Evolutionary conservation across 2,113 vertebrate genomes (phyloP), one percentile per base, ranked within the genome.

Genomic region (Pristiophorus japonicus): DNA sequence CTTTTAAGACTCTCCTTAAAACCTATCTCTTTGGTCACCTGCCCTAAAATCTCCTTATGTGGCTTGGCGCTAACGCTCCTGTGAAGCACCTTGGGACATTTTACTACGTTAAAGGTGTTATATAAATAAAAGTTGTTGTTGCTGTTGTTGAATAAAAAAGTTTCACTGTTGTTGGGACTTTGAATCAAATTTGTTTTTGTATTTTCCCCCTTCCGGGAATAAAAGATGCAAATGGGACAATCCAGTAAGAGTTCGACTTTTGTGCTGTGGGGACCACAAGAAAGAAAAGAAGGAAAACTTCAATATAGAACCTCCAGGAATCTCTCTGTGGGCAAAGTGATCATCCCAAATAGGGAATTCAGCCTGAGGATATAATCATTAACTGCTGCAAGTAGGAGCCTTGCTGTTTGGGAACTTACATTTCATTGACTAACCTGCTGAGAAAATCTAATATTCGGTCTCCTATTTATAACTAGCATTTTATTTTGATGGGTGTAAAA

Each of bases 281-380:
- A 96, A 96, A 90, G 97, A 97, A 95, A 97, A 96, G 12, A 97
- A 97, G 20, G 97, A 97, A 62, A 97, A 97, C 96, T 98, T 98
- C 88, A 98, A 97, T 90, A 97, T 97, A 88, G 97, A 98, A 95
- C 96, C 96, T 97, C 0, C 96, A 0, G 91, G 3, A 18, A 30
- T 96, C 97, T 88, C 97, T 98, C 91, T 95, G 97, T 95, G 97
- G 97, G 0, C 55, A 97, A 96, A 97, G 96, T 0, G 97, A 98
- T 65, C 98, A 98, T 95, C 96, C 97, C n/a, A 98, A 98, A 96
- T 97, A 98, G 96, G 97, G 97, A 96, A 97, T 98, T 96, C 96
- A 96, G 63, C 97, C 97, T 3, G 97, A 98, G 96, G 97, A 97
- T 16, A 96, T 97, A 95, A 98, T 97, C 95, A 97, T 98, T 95